Conservation (phyloP, 2,113 vertebrate species). For the Ictalurus furcatus region DNA sequence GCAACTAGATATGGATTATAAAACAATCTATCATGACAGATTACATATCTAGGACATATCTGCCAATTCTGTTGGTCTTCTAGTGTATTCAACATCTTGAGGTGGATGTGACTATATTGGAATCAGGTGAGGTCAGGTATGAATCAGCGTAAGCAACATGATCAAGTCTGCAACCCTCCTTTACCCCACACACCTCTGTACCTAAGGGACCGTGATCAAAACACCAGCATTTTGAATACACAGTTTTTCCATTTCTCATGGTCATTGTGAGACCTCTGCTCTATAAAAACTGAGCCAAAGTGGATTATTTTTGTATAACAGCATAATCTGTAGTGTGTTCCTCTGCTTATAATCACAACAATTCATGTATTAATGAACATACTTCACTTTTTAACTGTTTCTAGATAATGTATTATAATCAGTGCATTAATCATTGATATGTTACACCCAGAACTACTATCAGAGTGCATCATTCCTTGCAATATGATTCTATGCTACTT, state of each 20-base stretch:
- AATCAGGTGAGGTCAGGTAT: not conserved
- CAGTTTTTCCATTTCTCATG: not conserved
- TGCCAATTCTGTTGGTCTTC: not conserved
- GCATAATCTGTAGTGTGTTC: not conserved
- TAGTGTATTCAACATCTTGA: not conserved
- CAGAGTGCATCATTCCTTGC: not conserved
- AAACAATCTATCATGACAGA: not conserved
- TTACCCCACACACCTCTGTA: not conserved
- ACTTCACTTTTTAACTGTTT: not conserved
- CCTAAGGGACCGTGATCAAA: not conserved
- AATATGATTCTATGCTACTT: conserved; percentile 16
- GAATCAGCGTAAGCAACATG: not conserved
- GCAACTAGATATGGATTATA: not conserved
- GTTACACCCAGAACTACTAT: not conserved
- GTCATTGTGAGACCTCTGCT: not conserved
- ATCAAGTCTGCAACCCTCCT: not conserved
- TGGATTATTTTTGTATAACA: not conserved
- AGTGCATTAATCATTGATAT: not conserved
- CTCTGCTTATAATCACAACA: not conserved
- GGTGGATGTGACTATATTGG: not conserved
- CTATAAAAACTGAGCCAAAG: not conserved
- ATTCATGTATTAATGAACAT: not conserved
- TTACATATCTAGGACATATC: not conserved
- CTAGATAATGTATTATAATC: not conserved
- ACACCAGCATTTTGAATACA: not conserved